Conservation (phyloP, 2,888 invertebrate species). For the Plagodis pulveraria region DNA sequence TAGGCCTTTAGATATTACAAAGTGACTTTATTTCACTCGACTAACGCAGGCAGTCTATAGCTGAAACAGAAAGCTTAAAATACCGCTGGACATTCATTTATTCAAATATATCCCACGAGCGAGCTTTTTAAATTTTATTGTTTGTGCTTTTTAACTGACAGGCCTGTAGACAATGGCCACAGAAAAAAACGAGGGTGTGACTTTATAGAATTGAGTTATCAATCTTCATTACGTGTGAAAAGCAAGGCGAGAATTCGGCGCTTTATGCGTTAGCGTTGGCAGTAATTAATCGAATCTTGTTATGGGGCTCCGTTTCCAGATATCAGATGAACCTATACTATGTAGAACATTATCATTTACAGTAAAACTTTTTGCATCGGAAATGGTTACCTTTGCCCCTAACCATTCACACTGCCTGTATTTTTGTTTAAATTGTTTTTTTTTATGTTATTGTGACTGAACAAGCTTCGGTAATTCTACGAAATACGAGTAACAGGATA, state of each 20-base stretch:
- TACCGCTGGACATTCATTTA: background rate
- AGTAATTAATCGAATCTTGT: constrained; percentile 4
- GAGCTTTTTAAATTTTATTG: constrained; percentile 30
- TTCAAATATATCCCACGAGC: constrained; percentile 24
- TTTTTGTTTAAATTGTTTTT: too few relatives aligned
- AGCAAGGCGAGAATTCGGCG: constrained; percentile 5
- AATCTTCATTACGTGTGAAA: constrained; percentile 35
- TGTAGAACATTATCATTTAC: too few relatives aligned
- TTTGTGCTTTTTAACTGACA: constrained; percentile 24
- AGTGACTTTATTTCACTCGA: too few relatives aligned
- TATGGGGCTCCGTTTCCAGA: background rate
- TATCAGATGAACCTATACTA: background rate
- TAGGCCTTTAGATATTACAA: too few relatives aligned
- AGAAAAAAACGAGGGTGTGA: constrained; percentile 25
- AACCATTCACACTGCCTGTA: too few relatives aligned
- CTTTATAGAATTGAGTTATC: constrained; percentile 26
- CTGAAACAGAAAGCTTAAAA: background rate
- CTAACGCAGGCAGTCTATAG: too few relatives aligned
- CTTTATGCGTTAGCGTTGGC: constrained; percentile 1
- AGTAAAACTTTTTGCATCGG: too few relatives aligned
- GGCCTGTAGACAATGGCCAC: constrained; percentile 23
- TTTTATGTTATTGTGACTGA: too few relatives aligned
- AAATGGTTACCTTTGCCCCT: too few relatives aligned
- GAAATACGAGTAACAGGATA: too few relatives aligned
- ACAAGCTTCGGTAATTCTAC: too few relatives aligned